These are phyloP conservation scores for Eptesicus fuscus DNA, from an alignment of 2,113 vertebrate species.

Conservation along the genomic window DNA sequence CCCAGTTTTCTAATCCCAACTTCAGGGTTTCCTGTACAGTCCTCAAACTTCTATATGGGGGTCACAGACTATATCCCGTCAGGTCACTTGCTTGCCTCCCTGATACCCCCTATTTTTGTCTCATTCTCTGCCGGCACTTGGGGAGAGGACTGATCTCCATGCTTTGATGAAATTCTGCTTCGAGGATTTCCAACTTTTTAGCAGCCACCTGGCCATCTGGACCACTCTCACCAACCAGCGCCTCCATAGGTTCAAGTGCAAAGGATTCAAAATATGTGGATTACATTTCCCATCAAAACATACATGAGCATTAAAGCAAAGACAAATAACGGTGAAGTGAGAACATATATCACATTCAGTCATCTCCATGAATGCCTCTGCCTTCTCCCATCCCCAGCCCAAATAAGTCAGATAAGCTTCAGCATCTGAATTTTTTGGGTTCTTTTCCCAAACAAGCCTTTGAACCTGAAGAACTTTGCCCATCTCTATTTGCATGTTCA, in stretches of 20 bases:
- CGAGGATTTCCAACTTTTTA: background rate
- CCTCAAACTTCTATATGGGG: accelerated
- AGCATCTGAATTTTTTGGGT: background rate
- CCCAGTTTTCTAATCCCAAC: background rate
- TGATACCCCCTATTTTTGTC: background rate
- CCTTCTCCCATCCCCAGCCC: background rate
- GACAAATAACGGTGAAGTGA: background rate
- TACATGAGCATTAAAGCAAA: background rate
- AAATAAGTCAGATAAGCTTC: slow-evolving; percentile 30
- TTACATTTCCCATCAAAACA: background rate
- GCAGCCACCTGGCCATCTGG: background rate
- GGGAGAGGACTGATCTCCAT: background rate
- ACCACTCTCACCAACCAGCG: background rate
- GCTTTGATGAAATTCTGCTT: background rate
- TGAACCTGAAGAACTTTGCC: slow-evolving; percentile 62
- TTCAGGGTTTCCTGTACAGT: background rate
- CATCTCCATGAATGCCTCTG: background rate
- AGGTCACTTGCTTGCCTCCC: too few species aligned
- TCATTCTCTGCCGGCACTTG: background rate
- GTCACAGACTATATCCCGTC: background rate
- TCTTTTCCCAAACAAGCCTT: slow-evolving; percentile 59
- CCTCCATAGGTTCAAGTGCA: background rate
- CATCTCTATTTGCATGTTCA: background rate
- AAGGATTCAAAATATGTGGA: background rate
- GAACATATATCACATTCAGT: background rate